Percentiles rank a stretch among this genome's conserved stretches.
These are phyloP conservation scores for Aplodontia rufa DNA, from an alignment of 2,113 vertebrate genomes.

Conservation along the genomic window DNA sequence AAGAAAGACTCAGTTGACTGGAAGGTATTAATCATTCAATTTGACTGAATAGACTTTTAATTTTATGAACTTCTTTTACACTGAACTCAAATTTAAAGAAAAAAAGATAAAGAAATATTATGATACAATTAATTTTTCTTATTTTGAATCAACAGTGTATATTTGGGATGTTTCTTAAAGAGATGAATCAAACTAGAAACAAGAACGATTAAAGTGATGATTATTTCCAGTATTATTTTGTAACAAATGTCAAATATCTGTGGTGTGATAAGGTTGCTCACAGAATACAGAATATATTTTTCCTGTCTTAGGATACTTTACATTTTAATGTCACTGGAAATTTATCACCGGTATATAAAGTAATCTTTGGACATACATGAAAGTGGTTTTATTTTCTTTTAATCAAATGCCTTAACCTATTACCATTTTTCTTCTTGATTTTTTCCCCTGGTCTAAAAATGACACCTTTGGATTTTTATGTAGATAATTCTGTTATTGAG, in stretches of 20 bases:
- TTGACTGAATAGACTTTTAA: background rate
- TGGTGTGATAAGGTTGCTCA: background rate
- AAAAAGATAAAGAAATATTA: background rate
- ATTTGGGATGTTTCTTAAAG: background rate
- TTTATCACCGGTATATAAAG: conserved; percentile 41
- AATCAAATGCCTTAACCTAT: background rate
- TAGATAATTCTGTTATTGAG: background rate
- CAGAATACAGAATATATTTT: conserved; percentile 36
- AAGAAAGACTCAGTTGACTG: background rate
- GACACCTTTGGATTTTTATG: background rate
- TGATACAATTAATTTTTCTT: background rate
- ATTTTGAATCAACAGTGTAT: background rate
- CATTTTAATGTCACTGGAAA: conserved; percentile 58
- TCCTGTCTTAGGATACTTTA: conserved; percentile 6
- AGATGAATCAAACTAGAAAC: conserved; percentile 30
- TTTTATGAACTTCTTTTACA: background rate
- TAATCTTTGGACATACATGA: conserved; percentile 31
- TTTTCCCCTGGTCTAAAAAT: background rate
- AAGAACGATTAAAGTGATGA: conserved; percentile 40
- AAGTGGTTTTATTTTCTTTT: background rate
- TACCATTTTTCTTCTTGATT: background rate
- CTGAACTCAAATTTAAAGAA: background rate
- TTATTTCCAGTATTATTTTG: conserved; percentile 44
- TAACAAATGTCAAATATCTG: conserved; percentile 19
- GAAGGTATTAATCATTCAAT: background rate